Conservation (phyloP, 2,113 vertebrate species). For the Lepidothrix coronata region DNA sequence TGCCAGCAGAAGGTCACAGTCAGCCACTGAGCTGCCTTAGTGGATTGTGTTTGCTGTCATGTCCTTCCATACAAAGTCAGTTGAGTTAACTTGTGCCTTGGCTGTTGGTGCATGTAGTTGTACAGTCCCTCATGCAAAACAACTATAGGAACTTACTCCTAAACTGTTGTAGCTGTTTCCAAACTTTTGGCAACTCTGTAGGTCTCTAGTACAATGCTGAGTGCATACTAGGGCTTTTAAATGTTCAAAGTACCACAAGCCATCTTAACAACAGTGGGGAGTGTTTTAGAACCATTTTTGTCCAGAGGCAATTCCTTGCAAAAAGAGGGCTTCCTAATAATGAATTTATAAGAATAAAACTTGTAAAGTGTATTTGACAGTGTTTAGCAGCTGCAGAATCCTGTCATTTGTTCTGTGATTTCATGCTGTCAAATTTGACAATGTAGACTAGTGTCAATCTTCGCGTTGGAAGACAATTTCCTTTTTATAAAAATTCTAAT, state of each 20-base stretch:
- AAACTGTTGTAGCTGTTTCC: neutral
- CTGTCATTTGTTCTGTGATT: slow-evolving; percentile 11
- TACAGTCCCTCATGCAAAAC: neutral
- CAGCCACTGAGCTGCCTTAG: neutral
- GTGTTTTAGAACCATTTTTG: neutral
- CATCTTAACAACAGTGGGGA: neutral
- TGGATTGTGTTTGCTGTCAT: neutral
- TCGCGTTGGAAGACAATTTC: slow-evolving; percentile 40
- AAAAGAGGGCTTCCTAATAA: neutral
- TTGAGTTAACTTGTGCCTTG: neutral
- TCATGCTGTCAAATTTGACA: slow-evolving; percentile 64
- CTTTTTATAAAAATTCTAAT: slow-evolving; percentile 56
- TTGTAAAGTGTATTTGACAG: slow-evolving; percentile 42
- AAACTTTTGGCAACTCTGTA: neutral
- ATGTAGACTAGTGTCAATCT: slow-evolving; percentile 39
- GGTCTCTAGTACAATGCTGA: neutral
- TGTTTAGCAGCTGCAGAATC: slow-evolving; percentile 58
- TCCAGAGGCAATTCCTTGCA: neutral
- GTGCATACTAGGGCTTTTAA: neutral
- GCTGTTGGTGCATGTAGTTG: rapidly evolving
- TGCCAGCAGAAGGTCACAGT: neutral
- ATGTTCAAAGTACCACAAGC: neutral
- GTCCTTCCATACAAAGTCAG: neutral
- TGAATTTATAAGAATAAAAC: slow-evolving; percentile 36
- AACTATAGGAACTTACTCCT: neutral